Percentiles rank a stretch among this genome's conserved stretches.
Evolutionary conservation across 2,888 invertebrate species (phyloP).

Genomic region (Drosophila subsilvestris): DNA sequence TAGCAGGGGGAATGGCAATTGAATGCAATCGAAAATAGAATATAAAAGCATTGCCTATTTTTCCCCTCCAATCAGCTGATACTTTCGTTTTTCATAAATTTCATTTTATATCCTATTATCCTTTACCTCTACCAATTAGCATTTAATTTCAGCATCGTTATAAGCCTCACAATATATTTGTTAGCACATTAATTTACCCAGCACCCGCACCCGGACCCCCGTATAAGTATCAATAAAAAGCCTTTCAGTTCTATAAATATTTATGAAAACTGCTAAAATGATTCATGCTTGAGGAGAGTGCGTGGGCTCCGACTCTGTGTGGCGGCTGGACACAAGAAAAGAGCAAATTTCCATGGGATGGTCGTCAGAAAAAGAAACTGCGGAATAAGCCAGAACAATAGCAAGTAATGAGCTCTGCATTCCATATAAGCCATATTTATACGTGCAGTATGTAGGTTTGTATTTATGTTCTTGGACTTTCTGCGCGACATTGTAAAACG

Average conservation of each 20-base stretch:
- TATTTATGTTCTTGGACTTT: constrained; percentile 18
- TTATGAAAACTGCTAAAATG: constrained; percentile 41
- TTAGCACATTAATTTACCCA: constrained; percentile 32
- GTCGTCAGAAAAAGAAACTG: constrained; percentile 39
- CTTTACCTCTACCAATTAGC: constrained; percentile 1
- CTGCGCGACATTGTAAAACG: constrained; percentile 44
- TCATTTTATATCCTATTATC: neutral
- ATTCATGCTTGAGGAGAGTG: constrained; percentile 49
- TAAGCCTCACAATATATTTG: constrained; percentile 15
- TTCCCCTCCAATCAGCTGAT: neutral
- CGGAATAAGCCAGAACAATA: constrained; percentile 57
- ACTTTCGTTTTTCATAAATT: constrained; percentile 10
- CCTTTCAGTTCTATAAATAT: constrained; percentile 63
- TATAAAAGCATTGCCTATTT: neutral
- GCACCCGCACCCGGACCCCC: neutral
- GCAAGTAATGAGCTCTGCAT: constrained; percentile 29
- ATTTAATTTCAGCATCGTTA: constrained; percentile 1
- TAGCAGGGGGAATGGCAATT: neutral
- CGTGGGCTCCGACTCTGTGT: constrained; percentile 49
- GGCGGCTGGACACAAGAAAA: constrained; percentile 45
- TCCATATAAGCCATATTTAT: neutral
- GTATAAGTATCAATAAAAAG: constrained; percentile 24
- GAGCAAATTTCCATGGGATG: constrained; percentile 23
- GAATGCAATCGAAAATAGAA: neutral
- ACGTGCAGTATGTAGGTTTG: no score